phyloP scores from a whole-genome alignment of 2,797 vertebrate genomes.

The Zenarchopterus dispar region DNA sequence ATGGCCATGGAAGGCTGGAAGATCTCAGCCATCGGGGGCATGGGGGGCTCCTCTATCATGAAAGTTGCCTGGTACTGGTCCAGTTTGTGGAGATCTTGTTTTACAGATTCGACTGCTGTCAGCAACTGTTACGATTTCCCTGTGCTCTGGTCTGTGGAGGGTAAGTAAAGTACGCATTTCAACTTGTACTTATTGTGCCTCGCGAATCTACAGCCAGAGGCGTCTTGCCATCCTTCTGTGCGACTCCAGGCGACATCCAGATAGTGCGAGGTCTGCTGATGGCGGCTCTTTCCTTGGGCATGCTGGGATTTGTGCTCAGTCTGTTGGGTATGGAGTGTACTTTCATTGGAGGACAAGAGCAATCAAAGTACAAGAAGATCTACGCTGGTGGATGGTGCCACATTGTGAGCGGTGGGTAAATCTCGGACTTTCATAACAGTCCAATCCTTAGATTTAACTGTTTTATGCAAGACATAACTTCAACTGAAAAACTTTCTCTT shows the following conservation, averaged over 20 bases:
- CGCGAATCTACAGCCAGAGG: background rate
- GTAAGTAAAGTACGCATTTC: constrained; percentile 69
- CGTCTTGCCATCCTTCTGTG: constrained; percentile 8
- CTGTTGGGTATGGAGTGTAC: constrained; percentile 87
- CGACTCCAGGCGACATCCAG: constrained; percentile 78
- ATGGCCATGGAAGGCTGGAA: constrained; percentile 97
- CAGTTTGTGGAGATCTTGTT: constrained; percentile 94
- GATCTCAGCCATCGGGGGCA: constrained; percentile 88
- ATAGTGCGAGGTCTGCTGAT: constrained; percentile 84
- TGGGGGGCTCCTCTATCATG: constrained; percentile 85
- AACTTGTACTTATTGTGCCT: background rate
- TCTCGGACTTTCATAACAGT: background rate
- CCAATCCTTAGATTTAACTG: background rate
- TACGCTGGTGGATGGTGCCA: constrained; percentile 78
- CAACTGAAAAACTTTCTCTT: no score
- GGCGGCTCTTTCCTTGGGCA: constrained; percentile 74
- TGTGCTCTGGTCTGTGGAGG: constrained; percentile 90
- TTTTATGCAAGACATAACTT: no score
- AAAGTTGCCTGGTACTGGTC: constrained; percentile 94
- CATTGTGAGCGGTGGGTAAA: constrained; percentile 78
- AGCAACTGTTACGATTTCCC: constrained; percentile 94
- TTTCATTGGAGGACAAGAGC: constrained; percentile 81
- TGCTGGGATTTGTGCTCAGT: constrained; percentile 83
- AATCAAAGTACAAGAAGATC: constrained; percentile 79
- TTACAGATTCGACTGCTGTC: constrained; percentile 90